Conservation (phyloP, 2,888 invertebrate species). For the Calliphora vomitoria region DNA sequence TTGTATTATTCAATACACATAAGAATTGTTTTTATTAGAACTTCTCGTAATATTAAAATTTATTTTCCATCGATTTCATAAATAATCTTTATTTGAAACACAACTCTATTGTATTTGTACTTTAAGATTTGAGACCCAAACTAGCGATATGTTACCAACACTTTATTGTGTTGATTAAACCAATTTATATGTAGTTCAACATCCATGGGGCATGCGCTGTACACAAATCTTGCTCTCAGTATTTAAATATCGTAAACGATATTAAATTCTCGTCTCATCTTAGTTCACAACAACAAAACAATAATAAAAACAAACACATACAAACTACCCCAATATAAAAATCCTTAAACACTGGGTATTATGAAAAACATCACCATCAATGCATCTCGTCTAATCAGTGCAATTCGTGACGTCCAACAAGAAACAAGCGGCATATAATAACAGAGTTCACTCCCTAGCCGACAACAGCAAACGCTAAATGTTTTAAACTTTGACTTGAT, state of each 20-base stretch:
- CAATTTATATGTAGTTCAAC: constrained; percentile 75
- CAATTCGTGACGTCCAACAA: constrained; percentile 79
- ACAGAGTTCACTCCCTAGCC: background rate
- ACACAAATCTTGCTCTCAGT: constrained; percentile 38
- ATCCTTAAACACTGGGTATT: constrained; percentile 66
- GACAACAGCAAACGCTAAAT: background rate
- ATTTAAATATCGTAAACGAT: constrained; percentile 77
- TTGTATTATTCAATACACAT: no score
- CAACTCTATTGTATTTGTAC: no score
- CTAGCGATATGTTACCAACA: constrained; percentile 30
- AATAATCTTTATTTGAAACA: no score
- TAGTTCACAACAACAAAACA: constrained; percentile 8
- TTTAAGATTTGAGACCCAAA: no score
- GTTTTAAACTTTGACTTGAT: constrained; percentile 42
- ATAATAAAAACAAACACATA: constrained; percentile 31
- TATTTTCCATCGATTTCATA: no score
- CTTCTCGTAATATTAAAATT: no score
- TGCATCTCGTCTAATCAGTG: constrained; percentile 77
- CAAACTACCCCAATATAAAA: constrained; percentile 74
- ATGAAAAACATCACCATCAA: constrained; percentile 38
- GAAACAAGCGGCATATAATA: constrained; percentile 74
- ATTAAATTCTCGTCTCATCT: constrained; percentile 69
- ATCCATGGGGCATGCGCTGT: constrained; percentile 70
- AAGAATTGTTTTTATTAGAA: no score
- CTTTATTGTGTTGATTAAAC: constrained; percentile 60